Evolutionary conservation across 2,113 vertebrate genomes (phyloP).

Genomic region (Notothenia coriiceps): DNA sequence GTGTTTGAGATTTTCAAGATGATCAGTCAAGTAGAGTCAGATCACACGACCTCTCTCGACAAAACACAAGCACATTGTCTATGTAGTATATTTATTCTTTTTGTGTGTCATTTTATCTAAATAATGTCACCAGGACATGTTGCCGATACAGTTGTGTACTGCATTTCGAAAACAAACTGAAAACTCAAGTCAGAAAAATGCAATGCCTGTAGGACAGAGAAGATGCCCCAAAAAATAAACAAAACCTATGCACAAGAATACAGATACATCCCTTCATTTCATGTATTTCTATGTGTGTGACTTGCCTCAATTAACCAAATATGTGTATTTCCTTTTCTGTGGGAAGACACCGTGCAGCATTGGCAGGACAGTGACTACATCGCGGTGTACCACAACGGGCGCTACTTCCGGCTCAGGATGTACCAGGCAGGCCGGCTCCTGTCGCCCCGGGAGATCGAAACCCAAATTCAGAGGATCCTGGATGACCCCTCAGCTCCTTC

Average conservation of each 20-base stretch:
- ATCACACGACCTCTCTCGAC: not conserved
- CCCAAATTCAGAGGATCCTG: conserved; percentile 90
- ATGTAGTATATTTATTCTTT: not conserved
- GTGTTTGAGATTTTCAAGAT: not conserved
- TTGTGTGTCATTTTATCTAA: not conserved
- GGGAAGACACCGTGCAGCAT: conserved; percentile 86
- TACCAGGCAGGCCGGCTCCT: conserved; percentile 87
- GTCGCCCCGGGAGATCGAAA: conserved; percentile 88
- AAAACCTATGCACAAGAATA: not conserved
- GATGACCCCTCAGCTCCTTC: conserved; percentile 83
- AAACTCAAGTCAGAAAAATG: not conserved
- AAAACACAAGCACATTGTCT: not conserved
- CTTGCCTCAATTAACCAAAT: not conserved
- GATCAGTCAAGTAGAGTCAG: not conserved
- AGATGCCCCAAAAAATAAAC: not conserved
- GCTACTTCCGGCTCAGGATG: conserved; percentile 88
- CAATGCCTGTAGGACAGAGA: not conserved
- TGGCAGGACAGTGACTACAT: conserved; percentile 88
- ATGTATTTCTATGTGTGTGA: not conserved
- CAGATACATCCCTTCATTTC: not conserved
- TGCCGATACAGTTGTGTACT: not conserved
- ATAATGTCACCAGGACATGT: not conserved
- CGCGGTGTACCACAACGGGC: conserved; percentile 89
- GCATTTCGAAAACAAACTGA: not conserved
- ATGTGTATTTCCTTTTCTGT: conserved; percentile 8